Evolutionary conservation across 2,888 invertebrate species (phyloP).

Genomic region (Chloroclysta siterata): DNA sequence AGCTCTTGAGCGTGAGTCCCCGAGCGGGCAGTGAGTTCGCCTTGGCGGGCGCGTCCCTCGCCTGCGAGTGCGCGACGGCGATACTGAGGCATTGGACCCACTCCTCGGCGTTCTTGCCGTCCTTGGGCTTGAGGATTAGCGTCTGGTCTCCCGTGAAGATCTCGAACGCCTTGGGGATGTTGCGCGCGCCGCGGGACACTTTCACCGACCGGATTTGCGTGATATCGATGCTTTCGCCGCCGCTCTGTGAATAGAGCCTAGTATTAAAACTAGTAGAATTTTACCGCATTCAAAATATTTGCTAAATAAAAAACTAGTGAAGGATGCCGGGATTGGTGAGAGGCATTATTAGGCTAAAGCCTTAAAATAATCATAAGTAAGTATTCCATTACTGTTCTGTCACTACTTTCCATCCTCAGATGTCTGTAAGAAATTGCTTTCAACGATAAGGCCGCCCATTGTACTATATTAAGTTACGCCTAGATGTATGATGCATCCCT

Average conservation of each 20-base stretch:
- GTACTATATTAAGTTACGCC: no score
- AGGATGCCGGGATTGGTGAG: no score
- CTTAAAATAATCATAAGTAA: no score
- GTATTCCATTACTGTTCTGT: no score
- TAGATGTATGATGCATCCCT: no score
- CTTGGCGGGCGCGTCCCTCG: conserved; percentile 83
- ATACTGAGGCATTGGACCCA: conserved; percentile 98
- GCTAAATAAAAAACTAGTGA: no score
- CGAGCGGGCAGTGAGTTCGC: conserved; percentile 80
- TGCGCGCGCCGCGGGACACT: conserved; percentile 94
- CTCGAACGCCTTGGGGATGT: conserved; percentile 98
- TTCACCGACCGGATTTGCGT: conserved; percentile 98
- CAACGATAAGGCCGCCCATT: no score
- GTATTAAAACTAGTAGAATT: no score
- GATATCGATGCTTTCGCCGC: conserved; percentile 94
- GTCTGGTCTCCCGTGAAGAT: conserved; percentile 97
- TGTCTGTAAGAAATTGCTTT: no score
- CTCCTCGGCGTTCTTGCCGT: conserved; percentile 97
- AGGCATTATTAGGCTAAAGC: no score
- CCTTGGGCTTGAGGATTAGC: conserved; percentile 96
- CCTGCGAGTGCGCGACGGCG: conserved; percentile 94
- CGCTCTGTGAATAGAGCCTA: conserved; percentile 85
- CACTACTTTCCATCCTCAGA: no score
- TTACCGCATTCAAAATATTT: no score
- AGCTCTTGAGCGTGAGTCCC: conserved; percentile 79